Evolutionary conservation across 2,888 invertebrate genomes (phyloP), one percentile per base, ranked within the genome.

Genomic region (Campoplex nolae): DNA sequence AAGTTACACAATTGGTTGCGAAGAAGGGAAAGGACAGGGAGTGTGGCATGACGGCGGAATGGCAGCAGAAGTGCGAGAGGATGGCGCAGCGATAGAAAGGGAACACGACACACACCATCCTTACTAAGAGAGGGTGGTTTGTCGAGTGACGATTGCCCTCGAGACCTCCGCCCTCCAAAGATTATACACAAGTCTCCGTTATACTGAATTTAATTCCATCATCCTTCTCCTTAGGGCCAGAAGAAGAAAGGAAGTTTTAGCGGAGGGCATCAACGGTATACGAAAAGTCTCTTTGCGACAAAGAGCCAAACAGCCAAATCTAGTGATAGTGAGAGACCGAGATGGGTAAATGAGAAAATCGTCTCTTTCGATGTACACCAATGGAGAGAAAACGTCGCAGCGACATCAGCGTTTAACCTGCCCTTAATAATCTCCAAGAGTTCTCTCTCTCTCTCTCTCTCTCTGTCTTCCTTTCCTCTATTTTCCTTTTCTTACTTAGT

Each of bases 181-280:
- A 81, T 86, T 83, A 62, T 83, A 83, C 76, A 84, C 83, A 74
- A 86, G 86, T 86, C 80, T 81, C 68, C 77, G 78, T 74, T 87
- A 84, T 86, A 87, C 81, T 70, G 82, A 87, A 87, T 87, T 87
- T 84, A 87, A 87, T 87, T 87, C 84, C 84, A 84, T 87, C 84
- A 74, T 81, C 86, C 48, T 82, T 35, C 82, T 78, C 70, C 58
- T 58, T 28, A 35, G 54, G 48, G 68, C 81, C 28, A 28, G 16
- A 79, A 68, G 77, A 87, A 78, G 78, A 84, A 81, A 78, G 70
- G 56, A 84, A 87, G 81, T 87, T 84, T 73, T 84, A 68, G 58
- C 67, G 56, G 51, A 65, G 56, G 62, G 71, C 32, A 71, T 28
- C 7, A 11, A 42, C 48, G 73, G 56, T 13, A 45, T 51, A 65